Evolutionary conservation across 2,888 invertebrate species (phyloP), one percentile per base, ranked within the genome.

Genomic region (Phengaris arion): DNA sequence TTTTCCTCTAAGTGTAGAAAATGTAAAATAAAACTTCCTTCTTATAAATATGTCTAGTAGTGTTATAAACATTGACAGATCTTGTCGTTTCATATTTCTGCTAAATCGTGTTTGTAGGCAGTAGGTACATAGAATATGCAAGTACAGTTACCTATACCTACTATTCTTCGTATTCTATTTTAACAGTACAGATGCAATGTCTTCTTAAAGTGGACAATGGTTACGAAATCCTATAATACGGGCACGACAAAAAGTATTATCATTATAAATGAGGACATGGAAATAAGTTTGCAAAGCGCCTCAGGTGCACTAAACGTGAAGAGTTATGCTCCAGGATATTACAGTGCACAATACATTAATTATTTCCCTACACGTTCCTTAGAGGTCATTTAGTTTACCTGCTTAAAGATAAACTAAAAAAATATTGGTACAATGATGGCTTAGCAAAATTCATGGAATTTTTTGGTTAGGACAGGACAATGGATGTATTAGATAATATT

Each of bases 241-340:
- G 12, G 35, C 64, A 64, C 35, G 64, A 64, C 64, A 64, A 45
- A 64, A 64, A 59, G 64, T 64, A 45, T 64, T 64, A 45, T 64
- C 64, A 45, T 64, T 64, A 64, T 13, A 64, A 64, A 64, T 45
- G 64, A 45, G 64, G 35, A 64, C 64, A 64, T 64, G 64, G 64
- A 64, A 48, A 69, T 48, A 69, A 69, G 69, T 69, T 69, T 69
- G 48, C 48, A 68, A 68, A 68, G n/a, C 48, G 69, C 69, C 69
- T 46, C 69, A 69, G 69, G 69, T 69, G 69, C 69, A 48, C 69
- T 69, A 48, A 64, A 64, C 64, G 48, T n/a, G 5, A 15, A 69
- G 69, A 48, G 69, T 69, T 69, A 69, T 48, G 69, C 48, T 48
- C 69, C 69, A 48, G 69, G 48, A 69, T 48, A 69, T 69, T 69